Evolutionary conservation across 2,888 invertebrate genomes (phyloP).

Genomic region (Beris chalybata): DNA sequence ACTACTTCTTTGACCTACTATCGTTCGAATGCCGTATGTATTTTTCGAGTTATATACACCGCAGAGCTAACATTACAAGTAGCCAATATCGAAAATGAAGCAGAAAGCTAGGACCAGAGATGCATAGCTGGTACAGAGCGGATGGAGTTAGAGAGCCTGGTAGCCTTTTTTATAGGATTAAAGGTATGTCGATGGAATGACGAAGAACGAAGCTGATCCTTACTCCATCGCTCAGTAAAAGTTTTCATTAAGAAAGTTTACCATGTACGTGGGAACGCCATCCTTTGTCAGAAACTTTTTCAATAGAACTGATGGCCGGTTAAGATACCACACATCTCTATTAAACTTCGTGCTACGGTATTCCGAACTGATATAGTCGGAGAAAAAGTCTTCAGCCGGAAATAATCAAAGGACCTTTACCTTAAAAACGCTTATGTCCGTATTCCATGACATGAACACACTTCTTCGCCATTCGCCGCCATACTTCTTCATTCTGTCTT

Average conservation of each 20-base stretch:
- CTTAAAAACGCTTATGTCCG: no score
- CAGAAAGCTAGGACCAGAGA: not conserved
- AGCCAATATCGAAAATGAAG: slow-evolving; percentile 24
- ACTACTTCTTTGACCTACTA: no score
- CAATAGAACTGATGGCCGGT: slow-evolving; percentile 21
- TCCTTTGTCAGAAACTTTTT: slow-evolving; percentile 27
- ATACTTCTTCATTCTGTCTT: no score
- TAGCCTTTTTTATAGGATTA: slow-evolving; percentile 17
- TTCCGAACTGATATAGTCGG: no score
- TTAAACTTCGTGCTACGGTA: no score
- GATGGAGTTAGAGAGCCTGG: slow-evolving; percentile 1
- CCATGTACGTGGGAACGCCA: slow-evolving; percentile 26
- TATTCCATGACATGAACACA: no score
- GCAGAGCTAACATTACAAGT: slow-evolving; percentile 10
- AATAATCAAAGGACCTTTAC: no score
- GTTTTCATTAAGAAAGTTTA: slow-evolving; percentile 29
- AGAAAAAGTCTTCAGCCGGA: no score
- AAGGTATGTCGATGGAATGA: slow-evolving; percentile 5
- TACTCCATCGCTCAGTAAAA: slow-evolving; percentile 9
- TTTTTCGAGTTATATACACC: slow-evolving; percentile 10
- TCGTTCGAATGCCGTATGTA: not conserved
- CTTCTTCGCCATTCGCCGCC: no score
- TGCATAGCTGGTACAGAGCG: slow-evolving; percentile 15
- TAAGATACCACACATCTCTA: slow-evolving; percentile 1
- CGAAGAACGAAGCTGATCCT: not conserved